These are phyloP conservation scores for Agriopis leucophaearia DNA, from an alignment of 2,888 invertebrate species.

Conservation along the genomic window DNA sequence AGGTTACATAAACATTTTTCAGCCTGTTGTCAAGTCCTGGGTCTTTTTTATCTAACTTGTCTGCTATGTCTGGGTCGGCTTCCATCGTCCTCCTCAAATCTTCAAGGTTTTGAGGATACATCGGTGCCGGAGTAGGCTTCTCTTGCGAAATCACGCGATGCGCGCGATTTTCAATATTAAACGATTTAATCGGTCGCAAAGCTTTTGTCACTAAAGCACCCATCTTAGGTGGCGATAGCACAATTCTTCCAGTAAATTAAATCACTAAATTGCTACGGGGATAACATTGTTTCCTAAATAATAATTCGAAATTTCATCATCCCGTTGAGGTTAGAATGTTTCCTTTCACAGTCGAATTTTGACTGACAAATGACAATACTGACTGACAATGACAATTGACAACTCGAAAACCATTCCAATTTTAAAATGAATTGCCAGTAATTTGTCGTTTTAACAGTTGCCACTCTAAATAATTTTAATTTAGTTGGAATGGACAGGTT, in stretches of 20 bases:
- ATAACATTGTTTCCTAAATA: constrained; percentile 49
- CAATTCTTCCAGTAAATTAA: constrained; percentile 41
- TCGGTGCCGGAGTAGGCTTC: constrained; percentile 90
- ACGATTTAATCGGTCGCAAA: constrained; percentile 87
- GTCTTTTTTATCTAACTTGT: constrained; percentile 88
- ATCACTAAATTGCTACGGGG: constrained; percentile 40
- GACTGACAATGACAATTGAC: constrained; percentile 22
- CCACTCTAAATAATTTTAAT: not conserved
- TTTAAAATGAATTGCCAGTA: constrained; percentile 47
- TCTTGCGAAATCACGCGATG: constrained; percentile 89
- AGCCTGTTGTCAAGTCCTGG: constrained; percentile 87
- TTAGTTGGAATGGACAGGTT: not conserved
- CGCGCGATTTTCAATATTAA: constrained; percentile 92
- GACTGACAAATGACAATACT: constrained; percentile 5
- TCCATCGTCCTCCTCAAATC: constrained; percentile 88
- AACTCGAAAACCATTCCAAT: constrained; percentile 39
- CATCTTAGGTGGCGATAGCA: constrained; percentile 85
- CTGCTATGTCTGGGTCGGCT: constrained; percentile 87
- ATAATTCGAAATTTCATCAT: constrained; percentile 42
- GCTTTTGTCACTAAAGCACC: constrained; percentile 88
- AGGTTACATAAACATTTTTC: constrained; percentile 91
- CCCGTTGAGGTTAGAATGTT: constrained; percentile 56
- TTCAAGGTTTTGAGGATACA: constrained; percentile 86
- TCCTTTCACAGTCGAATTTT: constrained; percentile 26
- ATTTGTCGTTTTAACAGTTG: not conserved